Evolutionary conservation across 1,140 invertebrate genomes (phyloP).

Genomic region (Pogonomyrmex barbatus): DNA sequence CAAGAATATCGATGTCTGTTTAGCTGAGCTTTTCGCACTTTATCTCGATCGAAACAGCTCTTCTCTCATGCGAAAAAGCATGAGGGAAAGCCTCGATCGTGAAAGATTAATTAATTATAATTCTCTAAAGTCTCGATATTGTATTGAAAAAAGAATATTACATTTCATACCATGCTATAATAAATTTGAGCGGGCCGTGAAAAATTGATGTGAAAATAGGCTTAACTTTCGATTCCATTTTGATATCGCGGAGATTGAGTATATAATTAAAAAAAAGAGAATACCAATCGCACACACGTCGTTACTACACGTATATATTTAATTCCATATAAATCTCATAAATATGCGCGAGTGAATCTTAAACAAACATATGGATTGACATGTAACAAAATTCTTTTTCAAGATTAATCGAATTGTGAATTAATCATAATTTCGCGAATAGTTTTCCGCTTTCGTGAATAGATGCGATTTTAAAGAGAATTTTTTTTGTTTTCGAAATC

Average conservation of each 20-base stretch:
- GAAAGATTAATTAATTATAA: neutral
- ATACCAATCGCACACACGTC: neutral
- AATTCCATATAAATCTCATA: constrained; percentile 28
- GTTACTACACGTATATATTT: neutral
- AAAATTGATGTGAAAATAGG: neutral
- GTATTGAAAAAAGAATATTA: neutral
- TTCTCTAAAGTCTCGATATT: neutral
- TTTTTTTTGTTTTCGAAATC: neutral
- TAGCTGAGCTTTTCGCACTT: neutral
- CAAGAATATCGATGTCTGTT: constrained; percentile 13
- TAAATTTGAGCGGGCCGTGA: neutral
- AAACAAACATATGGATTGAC: constrained; percentile 37
- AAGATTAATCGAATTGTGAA: constrained; percentile 3
- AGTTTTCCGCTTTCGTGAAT: neutral
- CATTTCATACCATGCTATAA: neutral
- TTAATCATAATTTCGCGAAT: neutral
- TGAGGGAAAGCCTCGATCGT: neutral
- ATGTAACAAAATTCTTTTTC: neutral
- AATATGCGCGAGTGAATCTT: neutral
- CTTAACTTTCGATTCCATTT: neutral
- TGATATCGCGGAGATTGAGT: neutral
- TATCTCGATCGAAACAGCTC: neutral
- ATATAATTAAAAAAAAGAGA: neutral
- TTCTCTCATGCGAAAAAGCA: neutral
- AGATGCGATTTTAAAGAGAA: neutral